Evolutionary conservation across 2,113 vertebrate species (phyloP).

Genomic region (Microtus montanus): DNA sequence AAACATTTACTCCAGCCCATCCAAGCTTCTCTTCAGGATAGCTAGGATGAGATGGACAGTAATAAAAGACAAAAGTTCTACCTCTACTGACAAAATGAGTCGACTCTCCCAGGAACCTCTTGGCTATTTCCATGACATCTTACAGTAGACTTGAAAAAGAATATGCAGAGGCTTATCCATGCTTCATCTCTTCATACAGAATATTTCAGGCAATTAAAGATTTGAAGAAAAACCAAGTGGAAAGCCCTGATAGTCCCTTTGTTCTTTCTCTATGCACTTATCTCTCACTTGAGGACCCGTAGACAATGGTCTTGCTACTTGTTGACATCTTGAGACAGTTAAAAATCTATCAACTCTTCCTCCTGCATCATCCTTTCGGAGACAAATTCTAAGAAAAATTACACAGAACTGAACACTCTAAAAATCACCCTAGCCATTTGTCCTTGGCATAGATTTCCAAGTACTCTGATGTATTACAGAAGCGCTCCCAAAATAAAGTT

Average conservation of each 20-base stretch:
- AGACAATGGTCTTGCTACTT: background rate
- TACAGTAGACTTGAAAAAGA: background rate
- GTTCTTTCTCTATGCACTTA: background rate
- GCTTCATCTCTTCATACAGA: constrained; percentile 17
- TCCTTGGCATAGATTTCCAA: constrained; percentile 46
- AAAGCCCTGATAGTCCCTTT: background rate
- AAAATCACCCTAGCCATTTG: constrained; percentile 18
- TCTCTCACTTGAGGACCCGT: background rate
- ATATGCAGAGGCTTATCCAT: background rate
- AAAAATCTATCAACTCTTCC: background rate
- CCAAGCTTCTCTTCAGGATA: constrained; percentile 3
- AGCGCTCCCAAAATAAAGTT: constrained; percentile 23
- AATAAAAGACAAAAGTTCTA: background rate
- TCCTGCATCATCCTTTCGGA: background rate
- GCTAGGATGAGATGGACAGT: background rate
- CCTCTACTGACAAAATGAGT: background rate
- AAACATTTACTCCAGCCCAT: background rate
- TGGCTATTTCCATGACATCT: background rate
- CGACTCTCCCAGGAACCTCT: background rate
- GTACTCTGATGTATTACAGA: constrained; percentile 5
- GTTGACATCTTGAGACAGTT: background rate
- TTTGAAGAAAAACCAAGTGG: background rate
- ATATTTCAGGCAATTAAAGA: background rate
- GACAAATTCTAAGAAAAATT: constrained; percentile 29
- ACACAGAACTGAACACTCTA: background rate